A percentile compares a stretch with the other conserved stretches of the same genome.
Evolutionary conservation across 2,888 invertebrate genomes (phyloP).

Genomic region (Philonicus albiceps): DNA sequence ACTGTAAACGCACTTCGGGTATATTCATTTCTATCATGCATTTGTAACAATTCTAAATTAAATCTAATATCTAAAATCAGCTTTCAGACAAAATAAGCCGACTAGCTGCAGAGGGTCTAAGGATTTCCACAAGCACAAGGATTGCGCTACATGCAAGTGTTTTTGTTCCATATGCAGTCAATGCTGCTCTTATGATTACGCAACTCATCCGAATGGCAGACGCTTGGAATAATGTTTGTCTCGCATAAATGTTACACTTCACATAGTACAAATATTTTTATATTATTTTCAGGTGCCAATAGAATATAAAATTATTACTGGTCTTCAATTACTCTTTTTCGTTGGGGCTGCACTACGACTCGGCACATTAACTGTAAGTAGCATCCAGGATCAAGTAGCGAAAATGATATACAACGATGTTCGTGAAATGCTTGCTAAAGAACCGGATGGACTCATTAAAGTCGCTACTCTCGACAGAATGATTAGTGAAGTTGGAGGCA

Average conservation of each 20-base stretch:
- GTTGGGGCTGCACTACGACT: background rate
- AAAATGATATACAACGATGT: background rate
- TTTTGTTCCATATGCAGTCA: background rate
- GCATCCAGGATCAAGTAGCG: background rate
- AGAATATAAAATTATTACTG: background rate
- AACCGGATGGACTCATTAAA: background rate
- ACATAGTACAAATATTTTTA: too few relatives aligned
- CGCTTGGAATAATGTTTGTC: background rate
- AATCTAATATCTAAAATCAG: background rate
- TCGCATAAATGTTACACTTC: background rate
- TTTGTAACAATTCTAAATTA: background rate
- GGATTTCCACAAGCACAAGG: background rate
- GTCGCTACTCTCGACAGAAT: background rate
- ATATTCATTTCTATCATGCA: background rate
- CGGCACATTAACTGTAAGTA: background rate
- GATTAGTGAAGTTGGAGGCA: background rate
- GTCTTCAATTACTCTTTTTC: background rate
- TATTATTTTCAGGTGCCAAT: background rate
- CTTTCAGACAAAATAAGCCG: background rate
- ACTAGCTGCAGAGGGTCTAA: background rate
- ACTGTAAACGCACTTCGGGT: background rate
- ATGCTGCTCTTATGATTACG: background rate
- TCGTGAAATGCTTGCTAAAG: background rate
- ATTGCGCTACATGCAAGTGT: background rate
- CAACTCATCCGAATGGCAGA: background rate